A percentile compares a stretch with the other conserved stretches of the same genome.
Conservation (phyloP, 2,113 vertebrate genomes). For the zebrafish (Danio rerio) region GRCz12tu NC_133187.1:7380001-7380500, state of each 20-base stretch:
- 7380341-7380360: background rate
- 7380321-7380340: background rate
- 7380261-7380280: background rate
- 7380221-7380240: background rate
- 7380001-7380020: too few species aligned
- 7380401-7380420: background rate
- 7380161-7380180: background rate
- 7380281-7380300: background rate
- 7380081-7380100: too few species aligned
- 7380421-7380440: background rate
- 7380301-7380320: background rate
- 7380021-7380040: too few species aligned
- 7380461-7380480: slow-evolving; percentile 1
- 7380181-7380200: background rate
- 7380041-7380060: too few species aligned
- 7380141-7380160: too few species aligned
- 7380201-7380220: too few species aligned
- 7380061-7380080: too few species aligned
- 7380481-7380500: slow-evolving; percentile 13
- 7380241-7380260: background rate
- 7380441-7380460: background rate
- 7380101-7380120: too few species aligned
- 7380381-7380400: background rate
- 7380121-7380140: too few species aligned
- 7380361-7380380: background rate